A percentile compares a stretch with the other conserved stretches of the same genome.
Conservation (phyloP, 1,140 invertebrate species). For the Drosophila rufa region DNA sequence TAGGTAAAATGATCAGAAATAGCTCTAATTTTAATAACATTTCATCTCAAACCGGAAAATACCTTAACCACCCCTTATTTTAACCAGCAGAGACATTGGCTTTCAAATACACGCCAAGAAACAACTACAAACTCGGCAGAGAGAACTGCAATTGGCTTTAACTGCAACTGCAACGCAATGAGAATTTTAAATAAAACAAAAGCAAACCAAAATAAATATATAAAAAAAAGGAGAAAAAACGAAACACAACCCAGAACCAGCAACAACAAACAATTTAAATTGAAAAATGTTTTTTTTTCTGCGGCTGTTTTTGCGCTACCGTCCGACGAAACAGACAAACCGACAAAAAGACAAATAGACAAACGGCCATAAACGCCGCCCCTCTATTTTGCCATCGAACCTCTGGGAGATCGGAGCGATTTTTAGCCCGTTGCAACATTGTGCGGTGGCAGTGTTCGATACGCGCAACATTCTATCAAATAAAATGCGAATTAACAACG, state of each 20-base stretch:
- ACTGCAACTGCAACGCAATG: constrained; percentile 59
- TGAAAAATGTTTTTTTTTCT: constrained; percentile 66
- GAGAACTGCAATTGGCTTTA: constrained; percentile 51
- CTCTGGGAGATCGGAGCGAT: constrained; percentile 11
- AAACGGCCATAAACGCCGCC: constrained; percentile 65
- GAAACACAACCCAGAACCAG: constrained; percentile 52
- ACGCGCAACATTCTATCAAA: constrained; percentile 73
- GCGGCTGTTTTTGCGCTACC: constrained; percentile 36
- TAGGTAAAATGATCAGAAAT: neutral
- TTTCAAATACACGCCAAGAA: constrained; percentile 47
- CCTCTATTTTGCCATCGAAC: constrained; percentile 13
- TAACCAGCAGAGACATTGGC: constrained; percentile 54
- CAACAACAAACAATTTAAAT: constrained; percentile 69
- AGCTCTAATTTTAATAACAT: too few species aligned
- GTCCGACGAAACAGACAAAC: constrained; percentile 19
- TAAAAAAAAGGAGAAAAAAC: constrained; percentile 7
- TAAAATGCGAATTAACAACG: constrained; percentile 48
- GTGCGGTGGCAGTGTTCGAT: constrained; percentile 60
- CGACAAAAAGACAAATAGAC: constrained; percentile 33
- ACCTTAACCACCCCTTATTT: constrained; percentile 31
- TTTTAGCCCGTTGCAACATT: constrained; percentile 57
- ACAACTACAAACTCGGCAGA: constrained; percentile 26
- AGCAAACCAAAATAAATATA: constrained; percentile 2
- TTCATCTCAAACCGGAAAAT: neutral
- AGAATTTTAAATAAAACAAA: constrained; percentile 54